These are phyloP conservation scores for Nematopogon swammerdamellus DNA, from an alignment of 2,888 invertebrate genomes.

Conservation along the genomic window DNA sequence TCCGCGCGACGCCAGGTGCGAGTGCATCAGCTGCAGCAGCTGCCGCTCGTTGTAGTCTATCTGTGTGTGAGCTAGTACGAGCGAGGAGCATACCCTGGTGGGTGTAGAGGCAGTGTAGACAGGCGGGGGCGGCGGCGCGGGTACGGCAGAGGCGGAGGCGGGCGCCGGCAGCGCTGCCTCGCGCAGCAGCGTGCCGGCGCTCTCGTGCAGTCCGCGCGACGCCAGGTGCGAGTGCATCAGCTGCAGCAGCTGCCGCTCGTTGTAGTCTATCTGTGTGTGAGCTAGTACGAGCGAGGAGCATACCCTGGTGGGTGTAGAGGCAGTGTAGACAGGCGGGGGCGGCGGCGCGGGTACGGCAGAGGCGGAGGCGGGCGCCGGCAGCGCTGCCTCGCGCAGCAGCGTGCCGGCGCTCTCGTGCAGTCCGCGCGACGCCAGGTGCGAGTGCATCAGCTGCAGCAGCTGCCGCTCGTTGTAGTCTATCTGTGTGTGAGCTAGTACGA, in stretches of 20 bases:
- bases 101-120: constrained; percentile 54
- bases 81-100: constrained; percentile 34
- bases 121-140: constrained; percentile 39
- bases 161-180: constrained; percentile 68
- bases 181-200: constrained; percentile 69
- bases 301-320: constrained; percentile 50
- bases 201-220: constrained; percentile 68
- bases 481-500: constrained; percentile 93
- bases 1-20: constrained; percentile 79
- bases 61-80: constrained; percentile 93
- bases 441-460: constrained; percentile 85
- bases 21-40: constrained; percentile 85
- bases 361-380: constrained; percentile 37
- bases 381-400: constrained; percentile 73
- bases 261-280: constrained; percentile 92
- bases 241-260: constrained; percentile 80
- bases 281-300: constrained; percentile 73
- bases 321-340: constrained; percentile 53
- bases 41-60: constrained; percentile 88
- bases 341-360: constrained; percentile 19
- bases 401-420: constrained; percentile 67
- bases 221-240: constrained; percentile 86
- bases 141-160: constrained; percentile 14
- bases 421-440: constrained; percentile 79
- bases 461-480: constrained; percentile 95